Evolutionary conservation across 2,888 invertebrate genomes (phyloP).

Genomic region (Dromius quadrimaculatus): DNA sequence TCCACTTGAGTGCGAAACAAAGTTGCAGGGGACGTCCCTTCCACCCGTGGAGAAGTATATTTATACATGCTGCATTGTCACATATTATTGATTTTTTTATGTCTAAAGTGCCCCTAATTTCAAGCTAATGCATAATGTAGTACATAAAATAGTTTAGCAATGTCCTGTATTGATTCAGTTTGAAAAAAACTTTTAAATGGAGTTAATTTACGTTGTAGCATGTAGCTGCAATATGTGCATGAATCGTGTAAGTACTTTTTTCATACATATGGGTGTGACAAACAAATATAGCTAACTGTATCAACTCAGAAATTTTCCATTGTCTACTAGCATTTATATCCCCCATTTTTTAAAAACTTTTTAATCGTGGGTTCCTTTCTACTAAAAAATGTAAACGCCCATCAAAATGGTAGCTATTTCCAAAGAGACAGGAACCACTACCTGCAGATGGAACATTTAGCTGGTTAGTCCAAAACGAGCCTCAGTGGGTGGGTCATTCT

Average conservation of each 20-base stretch:
- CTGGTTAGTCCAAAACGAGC: slow-evolving; percentile 24
- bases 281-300: slow-evolving; percentile 3
- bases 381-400: not conserved
- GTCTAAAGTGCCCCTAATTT: slow-evolving; percentile 49
- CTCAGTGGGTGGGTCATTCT: slow-evolving; percentile 39
- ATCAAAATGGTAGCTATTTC: slow-evolving; percentile 23
- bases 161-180: slow-evolving; percentile 46
- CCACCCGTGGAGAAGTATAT: not conserved
- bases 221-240: slow-evolving; percentile 8
- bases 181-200: slow-evolving; percentile 49
- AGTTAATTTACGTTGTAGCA: slow-evolving; percentile 46
- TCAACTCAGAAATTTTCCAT: slow-evolving; percentile 23
- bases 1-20: not conserved
- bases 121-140: slow-evolving; percentile 49
- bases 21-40: not conserved
- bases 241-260: slow-evolving; percentile 11
- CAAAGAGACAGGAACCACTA: not conserved
- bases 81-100: slow-evolving; percentile 49
- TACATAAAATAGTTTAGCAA: slow-evolving; percentile 51
- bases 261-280: slow-evolving; percentile 6
- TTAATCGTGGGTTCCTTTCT: not conserved
- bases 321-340: not conserved
- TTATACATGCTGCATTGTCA: slow-evolving; percentile 37
- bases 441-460: slow-evolving; percentile 1
- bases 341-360: not conserved